Evolutionary conservation across 2,888 invertebrate species (phyloP), one percentile per base, ranked within the genome.

Genomic region (Phanerotoma sp.): DNA sequence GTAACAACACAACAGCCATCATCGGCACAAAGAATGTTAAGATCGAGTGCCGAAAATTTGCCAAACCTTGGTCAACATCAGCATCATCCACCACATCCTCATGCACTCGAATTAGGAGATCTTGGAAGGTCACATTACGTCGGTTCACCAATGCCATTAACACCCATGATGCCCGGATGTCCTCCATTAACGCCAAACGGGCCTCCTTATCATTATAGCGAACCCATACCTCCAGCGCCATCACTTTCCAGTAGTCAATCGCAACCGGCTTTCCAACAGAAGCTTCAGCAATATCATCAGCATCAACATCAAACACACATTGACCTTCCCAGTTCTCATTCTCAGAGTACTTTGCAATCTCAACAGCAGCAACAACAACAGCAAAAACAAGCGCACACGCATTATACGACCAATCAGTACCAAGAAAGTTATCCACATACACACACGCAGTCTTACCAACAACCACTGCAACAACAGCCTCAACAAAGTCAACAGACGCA

Each of bases 131-230:
- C 71, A 58, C 74, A 75, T 71, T 76, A 75, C 57, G 69, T 73
- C 56, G 72, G 74, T 54, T 76, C 77, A 21, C 75, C 77, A 32
- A 76, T 76, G 76, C 75, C 77, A 42, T 56, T 75, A 61, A 77
- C 77, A 21, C 77, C 76, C 25, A 70, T 76, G 70, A 76, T 77
- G 74, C 75, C 77, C 18, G 75, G 76, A 13, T 76, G 76, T 64
- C 74, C 74, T 38, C 69, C 74, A 3, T 51, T 76, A 56, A 76
- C 77, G 35, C 77, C 77, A 35, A 77, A 76, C 56, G 77, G 66
- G 78, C 84, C 78, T 75, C 83, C 72, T 75, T 84, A 76, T 80
- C 84, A 72, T 73, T 82, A 78, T 79, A 83, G 62, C 80, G 84
- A 78, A 77, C 82, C 75, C 16, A 76, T 70, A 79, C 84, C 78